phyloP scores from a whole-genome alignment of 1,140 invertebrate species.

The Euglossa dilemma region DNA sequence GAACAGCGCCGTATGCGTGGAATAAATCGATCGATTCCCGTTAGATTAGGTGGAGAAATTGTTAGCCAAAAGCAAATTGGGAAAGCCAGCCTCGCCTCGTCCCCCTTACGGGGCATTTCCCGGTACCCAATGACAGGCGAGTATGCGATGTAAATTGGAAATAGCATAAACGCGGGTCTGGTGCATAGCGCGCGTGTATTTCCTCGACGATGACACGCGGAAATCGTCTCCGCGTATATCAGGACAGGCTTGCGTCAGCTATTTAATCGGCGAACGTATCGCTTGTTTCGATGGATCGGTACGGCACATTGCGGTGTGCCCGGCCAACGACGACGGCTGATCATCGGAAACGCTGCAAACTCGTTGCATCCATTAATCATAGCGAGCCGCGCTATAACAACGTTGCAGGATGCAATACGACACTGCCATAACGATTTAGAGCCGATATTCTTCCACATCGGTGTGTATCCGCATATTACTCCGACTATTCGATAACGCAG shows the following conservation, averaged over 20 bases:
- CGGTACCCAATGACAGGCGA: neutral
- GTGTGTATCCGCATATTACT: neutral
- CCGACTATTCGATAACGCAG: no score
- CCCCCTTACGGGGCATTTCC: neutral
- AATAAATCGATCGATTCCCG: neutral
- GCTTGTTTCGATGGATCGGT: slow-evolving; percentile 23
- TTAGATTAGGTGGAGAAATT: slow-evolving; percentile 10
- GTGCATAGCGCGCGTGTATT: neutral
- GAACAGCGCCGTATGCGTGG: neutral
- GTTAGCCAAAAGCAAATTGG: slow-evolving; percentile 15
- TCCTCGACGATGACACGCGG: slow-evolving; percentile 23
- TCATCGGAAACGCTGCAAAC: slow-evolving; percentile 25
- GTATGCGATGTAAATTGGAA: slow-evolving; percentile 22
- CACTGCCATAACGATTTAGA: neutral
- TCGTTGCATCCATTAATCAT: slow-evolving; percentile 46
- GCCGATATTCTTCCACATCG: neutral
- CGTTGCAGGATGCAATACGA: neutral
- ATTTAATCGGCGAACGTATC: slow-evolving; percentile 38
- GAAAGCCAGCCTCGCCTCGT: neutral
- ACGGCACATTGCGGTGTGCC: neutral
- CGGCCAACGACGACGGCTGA: slow-evolving; percentile 10
- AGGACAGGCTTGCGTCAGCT: neutral
- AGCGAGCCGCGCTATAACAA: neutral
- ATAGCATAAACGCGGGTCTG: neutral
- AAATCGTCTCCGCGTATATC: slow-evolving; percentile 24